A percentile compares a stretch with the other conserved stretches of the same genome.
phyloP scores from a whole-genome alignment of 2,113 vertebrate species.

The Eulacestoma nigropectus region DNA sequence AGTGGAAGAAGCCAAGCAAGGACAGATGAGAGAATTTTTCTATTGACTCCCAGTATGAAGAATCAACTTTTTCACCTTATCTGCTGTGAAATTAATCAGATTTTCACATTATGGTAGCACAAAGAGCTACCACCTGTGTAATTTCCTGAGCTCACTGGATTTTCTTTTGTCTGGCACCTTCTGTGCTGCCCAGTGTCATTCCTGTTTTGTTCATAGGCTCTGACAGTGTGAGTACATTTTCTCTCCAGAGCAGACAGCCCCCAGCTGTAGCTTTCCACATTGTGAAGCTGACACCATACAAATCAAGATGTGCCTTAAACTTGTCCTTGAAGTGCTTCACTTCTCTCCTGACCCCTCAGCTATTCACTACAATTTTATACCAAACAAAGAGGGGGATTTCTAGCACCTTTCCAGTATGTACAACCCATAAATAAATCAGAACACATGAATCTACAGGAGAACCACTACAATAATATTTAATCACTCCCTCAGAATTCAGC shows the following conservation, averaged over 20 bases:
- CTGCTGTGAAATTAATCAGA: conserved; percentile 34
- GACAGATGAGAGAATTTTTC: not conserved
- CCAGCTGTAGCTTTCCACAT: conserved; percentile 15
- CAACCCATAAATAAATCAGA: not conserved
- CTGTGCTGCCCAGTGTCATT: conserved; percentile 24
- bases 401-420: not conserved
- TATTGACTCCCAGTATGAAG: not conserved
- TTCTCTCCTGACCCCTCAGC: not conserved
- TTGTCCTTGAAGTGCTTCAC: not conserved
- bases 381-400: not conserved
- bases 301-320: conserved; percentile 12
- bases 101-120: conserved; percentile 12
- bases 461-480: not conserved
- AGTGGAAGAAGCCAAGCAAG: not conserved
- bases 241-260: conserved; percentile 1
- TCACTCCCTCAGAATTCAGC: not conserved
- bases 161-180: conserved; percentile 46
- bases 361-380: not conserved
- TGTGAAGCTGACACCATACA: conserved; percentile 1
- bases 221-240: conserved; percentile 26
- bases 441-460: not conserved
- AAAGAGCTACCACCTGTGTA: conserved; percentile 27
- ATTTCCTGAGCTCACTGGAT: conserved; percentile 17
- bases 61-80: not conserved
- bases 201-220: not conserved